Base-by-base conservation (phyloP, 2,888 invertebrate genomes). In the Stictocephala bisonia region DNA sequence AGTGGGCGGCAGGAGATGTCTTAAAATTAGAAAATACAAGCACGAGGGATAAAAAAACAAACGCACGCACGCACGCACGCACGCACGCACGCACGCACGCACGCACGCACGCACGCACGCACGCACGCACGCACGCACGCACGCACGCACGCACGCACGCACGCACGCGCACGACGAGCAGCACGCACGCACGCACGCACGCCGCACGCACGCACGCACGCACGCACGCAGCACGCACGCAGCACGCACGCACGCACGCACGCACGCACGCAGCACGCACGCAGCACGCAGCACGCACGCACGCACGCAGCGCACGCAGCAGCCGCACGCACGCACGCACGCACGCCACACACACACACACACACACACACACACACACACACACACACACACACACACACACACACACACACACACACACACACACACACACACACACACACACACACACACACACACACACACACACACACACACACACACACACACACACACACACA, bases 301-400 rank as follows among this genome's bases (percentile, higher is more conserved):
- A 44, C 44, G 18, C 44, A 44, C 44, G 18, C 44, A 44, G 15
- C n/a, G 15, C n/a, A n/a, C n/a, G 15, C n/a, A n/a, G 18, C 44
- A 44, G 15, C n/a, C 44, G 18, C 44, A 44, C 44, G 18, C 44
- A 44, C 44, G 18, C 44, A 44, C 44, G 18, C 44, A 44, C 44
- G n/a, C n/a, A n/a, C n/a, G n/a, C n/a, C n/a, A n/a, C n/a, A n/a
- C n/a, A n/a, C n/a, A n/a, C n/a, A n/a, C n/a, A 44, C 44, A 44
- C 44, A 44, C 44, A 44, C 44, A 44, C 44, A 44, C 44, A 44
- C 44, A 44, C 44, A 44, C 44, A 44, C 44, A 44, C 44, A 44
- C 44, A 44, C 44, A 44, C 44, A 44, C 44, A 44, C 44, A 44
- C 44, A 44, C 44, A 44, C 44, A 44, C 44, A 44, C 44, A 44